phyloP scores from a whole-genome alignment of 2,888 invertebrate genomes.

The Xanthorhoe spadicearia region DNA sequence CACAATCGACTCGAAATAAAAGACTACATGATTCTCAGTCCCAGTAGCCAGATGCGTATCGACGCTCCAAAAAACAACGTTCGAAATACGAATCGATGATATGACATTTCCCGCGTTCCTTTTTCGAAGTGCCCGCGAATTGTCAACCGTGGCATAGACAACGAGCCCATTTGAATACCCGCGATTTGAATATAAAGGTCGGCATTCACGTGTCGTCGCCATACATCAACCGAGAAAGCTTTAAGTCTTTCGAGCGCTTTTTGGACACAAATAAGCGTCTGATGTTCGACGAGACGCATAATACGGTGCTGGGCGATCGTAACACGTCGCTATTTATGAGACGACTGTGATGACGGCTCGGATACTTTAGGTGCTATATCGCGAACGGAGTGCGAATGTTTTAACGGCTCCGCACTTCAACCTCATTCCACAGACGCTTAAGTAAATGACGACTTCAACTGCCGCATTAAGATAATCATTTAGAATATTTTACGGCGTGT shows the following conservation, averaged over 20 bases:
- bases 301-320: constrained; percentile 59
- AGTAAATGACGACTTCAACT: constrained; percentile 67
- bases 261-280: constrained; percentile 83
- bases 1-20: constrained; percentile 78
- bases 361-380: constrained; percentile 59
- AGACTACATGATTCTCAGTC: constrained; percentile 68
- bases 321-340: constrained; percentile 58
- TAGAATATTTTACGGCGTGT: constrained; percentile 79
- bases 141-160: constrained; percentile 81
- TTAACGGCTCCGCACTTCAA: constrained; percentile 53
- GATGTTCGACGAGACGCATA: constrained; percentile 73
- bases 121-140: constrained; percentile 80
- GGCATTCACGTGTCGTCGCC: constrained; percentile 77
- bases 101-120: constrained; percentile 79
- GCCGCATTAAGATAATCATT: constrained; percentile 73
- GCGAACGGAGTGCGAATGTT: constrained; percentile 63
- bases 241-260: constrained; percentile 82
- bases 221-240: constrained; percentile 79
- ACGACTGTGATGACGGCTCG: constrained; percentile 56
- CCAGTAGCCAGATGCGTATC: constrained; percentile 81
- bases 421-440: constrained; percentile 51
- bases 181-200: constrained; percentile 84
- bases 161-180: constrained; percentile 79
- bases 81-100: constrained; percentile 67
- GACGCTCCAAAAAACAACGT: constrained; percentile 74